Evolutionary conservation across 2,888 invertebrate species (phyloP), one percentile per base, ranked within the genome.

Genomic region (Cerceris ruficornis): DNA sequence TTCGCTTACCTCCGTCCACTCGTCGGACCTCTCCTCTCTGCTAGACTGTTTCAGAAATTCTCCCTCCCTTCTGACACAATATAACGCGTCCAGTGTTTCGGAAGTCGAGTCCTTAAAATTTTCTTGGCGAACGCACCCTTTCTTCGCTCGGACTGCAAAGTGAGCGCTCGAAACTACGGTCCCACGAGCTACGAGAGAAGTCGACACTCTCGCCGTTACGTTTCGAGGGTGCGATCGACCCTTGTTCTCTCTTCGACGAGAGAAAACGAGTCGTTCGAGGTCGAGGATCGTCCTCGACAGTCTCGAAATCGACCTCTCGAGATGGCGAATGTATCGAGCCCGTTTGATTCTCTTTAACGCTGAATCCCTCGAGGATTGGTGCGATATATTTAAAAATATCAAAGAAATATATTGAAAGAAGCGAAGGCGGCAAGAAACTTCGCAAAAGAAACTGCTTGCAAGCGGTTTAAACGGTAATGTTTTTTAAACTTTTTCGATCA

Each of bases 111-210:
- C 71, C 85, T 82, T 71, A 68, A 80, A 80, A 88, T 86, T 88
- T 84, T 83, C 80, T 82, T 85, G 70, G 80, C 82, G 83, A 87
- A 72, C 82, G 87, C 82, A 79, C 83, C 83, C 75, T 86, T 87
- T 86, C 81, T 88, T 68, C 77, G 50, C 66, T 60, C 42, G 57
- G 77, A 69, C 84, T 81, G 86, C 84, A 65, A 87, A 87, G 82
- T 83, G 86, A 88, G 81, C 84, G 72, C 61, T 57, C 70, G 71
- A 68, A 77, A 78, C 71, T 66, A 52, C 54, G 81, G 69, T 85
- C 85, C 75, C 84, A 84, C 85, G 84, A 76, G 67, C 69, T 17
- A 64, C 79, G 60, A 46, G 84, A 46, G 84, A 75, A 82, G 81
- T 77, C 82, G 80, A 77, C 82, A 84, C 83, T 80, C 76, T 76